Percentiles rank a stretch among this genome's conserved stretches.
These are phyloP conservation scores for Pseudomyrmex gracilis DNA, from an alignment of 1,140 invertebrate species.

Conservation along the genomic window DNA sequence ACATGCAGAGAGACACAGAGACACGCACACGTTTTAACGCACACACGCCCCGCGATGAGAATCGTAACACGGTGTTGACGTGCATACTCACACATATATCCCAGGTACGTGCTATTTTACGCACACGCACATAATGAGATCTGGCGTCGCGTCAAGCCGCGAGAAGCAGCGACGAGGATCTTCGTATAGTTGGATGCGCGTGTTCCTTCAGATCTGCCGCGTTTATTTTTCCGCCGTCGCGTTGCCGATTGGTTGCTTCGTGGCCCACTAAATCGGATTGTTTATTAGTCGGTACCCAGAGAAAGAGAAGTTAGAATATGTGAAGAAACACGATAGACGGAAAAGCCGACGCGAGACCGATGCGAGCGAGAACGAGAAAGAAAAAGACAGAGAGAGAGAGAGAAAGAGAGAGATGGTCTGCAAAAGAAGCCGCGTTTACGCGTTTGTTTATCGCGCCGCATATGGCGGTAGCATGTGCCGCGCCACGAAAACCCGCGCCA, in stretches of 20 bases:
- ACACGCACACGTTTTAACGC: neutral
- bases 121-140: slow-evolving; percentile 24
- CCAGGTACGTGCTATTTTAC: too few species aligned
- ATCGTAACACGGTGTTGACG: too few species aligned
- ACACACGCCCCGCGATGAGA: too few species aligned
- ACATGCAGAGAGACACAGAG: slow-evolving; percentile 26
- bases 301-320: slow-evolving; percentile 41
- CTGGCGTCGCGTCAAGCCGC: slow-evolving; percentile 79
- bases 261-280: slow-evolving; percentile 67
- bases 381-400: slow-evolving; percentile 15
- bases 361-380: too few species aligned
- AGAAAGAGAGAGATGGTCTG: slow-evolving; percentile 54
- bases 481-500: slow-evolving; percentile 72
- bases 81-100: too few species aligned
- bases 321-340: too few species aligned
- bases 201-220: slow-evolving; percentile 63
- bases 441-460: slow-evolving; percentile 83
- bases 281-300: slow-evolving; percentile 74
- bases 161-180: slow-evolving; percentile 32
- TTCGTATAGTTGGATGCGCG: slow-evolving; percentile 60
- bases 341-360: too few species aligned
- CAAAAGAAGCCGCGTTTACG: slow-evolving; percentile 81
- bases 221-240: slow-evolving; percentile 73
- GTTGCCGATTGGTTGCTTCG: slow-evolving; percentile 63
- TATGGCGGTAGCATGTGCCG: slow-evolving; percentile 84